Base-by-base conservation (phyloP, 2,888 invertebrate genomes). In the Cheilosia scutellata region DNA sequence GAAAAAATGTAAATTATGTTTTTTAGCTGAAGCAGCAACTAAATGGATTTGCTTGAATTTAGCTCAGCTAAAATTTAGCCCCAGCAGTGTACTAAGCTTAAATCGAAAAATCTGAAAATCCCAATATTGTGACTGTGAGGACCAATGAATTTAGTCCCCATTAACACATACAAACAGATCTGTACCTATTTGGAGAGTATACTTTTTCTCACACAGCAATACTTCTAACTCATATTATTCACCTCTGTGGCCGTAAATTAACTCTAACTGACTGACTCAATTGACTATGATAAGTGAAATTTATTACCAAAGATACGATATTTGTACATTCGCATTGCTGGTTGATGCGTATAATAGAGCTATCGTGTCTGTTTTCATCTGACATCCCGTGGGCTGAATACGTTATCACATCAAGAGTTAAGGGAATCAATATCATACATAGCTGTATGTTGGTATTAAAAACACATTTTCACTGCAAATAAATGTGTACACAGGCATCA, bases 251-350 rank as follows among this genome's bases (percentile, higher is more conserved):
- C 31, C 65, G 65, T 79, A 79, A 72, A 79, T 72, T 72, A 79
- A 58, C 27, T 66, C 27, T 9, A 70, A 66, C 55, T 72, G 63
- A 1, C 20, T 1, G 20, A n/a, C n/a, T 72, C 79, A 79, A 79
- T 79, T 72, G 72, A 79, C 58, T 79, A 20, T 20, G 79, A 72
- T 79, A 79, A 79, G 65, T 79, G 57, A 72, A 79, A 79, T 79
- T 79, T 79, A 79, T 79, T 79, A 51, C 79, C 65, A 51, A 2
- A 57, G 65, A 79, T 79, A 72, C 47, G 25, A 25, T 7, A 65
- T 44, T 20, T 37, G 40, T 20, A 37, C 37, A 3, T 9, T 37
- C 37, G 27, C 25, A 31, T n/a, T 42, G 11, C 44, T 51, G 9
- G 66, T 66, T 42, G 31, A 25, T 27, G 62, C 44, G 20, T 27